A percentile compares a stretch with the other conserved stretches of the same genome.
Evolutionary conservation across 2,113 vertebrate species (phyloP).

Genomic region (Indicator maculatus): DNA sequence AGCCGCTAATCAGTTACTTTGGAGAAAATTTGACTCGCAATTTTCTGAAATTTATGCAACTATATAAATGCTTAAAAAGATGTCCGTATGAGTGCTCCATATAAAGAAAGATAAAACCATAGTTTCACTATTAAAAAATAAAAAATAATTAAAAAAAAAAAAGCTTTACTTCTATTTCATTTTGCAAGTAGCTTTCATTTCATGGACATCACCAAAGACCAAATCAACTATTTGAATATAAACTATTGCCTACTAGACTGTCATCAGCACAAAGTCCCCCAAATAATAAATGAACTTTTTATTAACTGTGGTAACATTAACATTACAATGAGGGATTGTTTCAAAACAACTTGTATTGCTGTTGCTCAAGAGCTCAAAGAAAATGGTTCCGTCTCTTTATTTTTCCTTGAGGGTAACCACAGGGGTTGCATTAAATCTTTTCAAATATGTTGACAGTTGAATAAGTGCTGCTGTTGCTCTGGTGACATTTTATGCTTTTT

Average conservation of each 20-base stretch:
- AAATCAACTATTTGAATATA: conserved; percentile 15
- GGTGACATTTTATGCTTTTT: conserved; percentile 67
- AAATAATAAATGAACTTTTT: conserved; percentile 73
- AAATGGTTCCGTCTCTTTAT: conserved; percentile 64
- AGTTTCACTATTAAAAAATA: not conserved
- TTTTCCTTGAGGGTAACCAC: conserved; percentile 66
- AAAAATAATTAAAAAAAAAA: too few relatives aligned
- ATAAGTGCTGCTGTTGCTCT: conserved; percentile 61
- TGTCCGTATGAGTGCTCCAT: not conserved
- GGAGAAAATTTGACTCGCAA: not conserved
- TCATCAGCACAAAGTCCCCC: conserved; percentile 58
- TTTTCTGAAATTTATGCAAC: not conserved
- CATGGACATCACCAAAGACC: not conserved
- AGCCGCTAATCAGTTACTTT: not conserved
- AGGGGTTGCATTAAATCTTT: conserved; percentile 74
- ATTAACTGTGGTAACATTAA: conserved; percentile 71
- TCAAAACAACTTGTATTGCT: conserved; percentile 70
- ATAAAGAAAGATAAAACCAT: not conserved
- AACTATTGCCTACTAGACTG: conserved; percentile 36
- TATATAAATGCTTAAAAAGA: not conserved
- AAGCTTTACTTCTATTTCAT: not conserved
- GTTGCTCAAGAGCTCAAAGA: conserved; percentile 69
- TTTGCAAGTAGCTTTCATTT: conserved; percentile 11
- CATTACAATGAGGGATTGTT: conserved; percentile 73
- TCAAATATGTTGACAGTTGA: conserved; percentile 68